Evolutionary conservation across 2,113 vertebrate genomes (phyloP), one percentile per base, ranked within the genome.

Genomic region (Xenopus laevis): DNA sequence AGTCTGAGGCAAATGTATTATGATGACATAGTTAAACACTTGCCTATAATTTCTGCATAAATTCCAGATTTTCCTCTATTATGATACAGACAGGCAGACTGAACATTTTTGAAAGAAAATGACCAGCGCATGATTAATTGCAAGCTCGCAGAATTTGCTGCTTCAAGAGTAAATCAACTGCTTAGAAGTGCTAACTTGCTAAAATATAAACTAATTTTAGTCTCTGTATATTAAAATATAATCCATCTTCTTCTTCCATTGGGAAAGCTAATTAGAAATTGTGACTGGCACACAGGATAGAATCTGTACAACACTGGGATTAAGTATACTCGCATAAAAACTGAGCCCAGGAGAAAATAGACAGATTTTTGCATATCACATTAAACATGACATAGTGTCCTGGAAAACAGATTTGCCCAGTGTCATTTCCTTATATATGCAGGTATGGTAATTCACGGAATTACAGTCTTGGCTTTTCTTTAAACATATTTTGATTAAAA

Each of bases 141-240:
- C 83, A 78, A 94, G 90, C 91, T 88, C 89, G 87, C 85, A 59
- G 89, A 85, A 93, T 91, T 90, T 90, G 88, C 91, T 92, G 92
- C 91, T 92, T 88, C 74, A 84, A 87, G 89, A 93, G 90, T 91
- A 90, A 90, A 93, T 89, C 89, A 84, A 87, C 91, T 86, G 91
- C 93, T 90, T 72, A 86, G 91, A 91, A 93, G 88, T 86, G 92
- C 89, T 89, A 90, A 90, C 91, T 92, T 91, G 94, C 91, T 94
- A 87, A 93, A 94, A 94, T 84, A 92, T 78, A 94, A 94, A 94
- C 94, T 91, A 89, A 91, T 93, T 94, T 93, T 90, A 91, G 91
- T 90, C 90, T 85, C 87, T 82, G 88, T 88, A 88, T 93, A 92
- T 85, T 94, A 96, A 96, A 95, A 96, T 92, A 95, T 90, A 94